These are phyloP conservation scores for Prionailurus bengalensis DNA, from an alignment of 2,113 vertebrate species.

Conservation along the genomic window DNA sequence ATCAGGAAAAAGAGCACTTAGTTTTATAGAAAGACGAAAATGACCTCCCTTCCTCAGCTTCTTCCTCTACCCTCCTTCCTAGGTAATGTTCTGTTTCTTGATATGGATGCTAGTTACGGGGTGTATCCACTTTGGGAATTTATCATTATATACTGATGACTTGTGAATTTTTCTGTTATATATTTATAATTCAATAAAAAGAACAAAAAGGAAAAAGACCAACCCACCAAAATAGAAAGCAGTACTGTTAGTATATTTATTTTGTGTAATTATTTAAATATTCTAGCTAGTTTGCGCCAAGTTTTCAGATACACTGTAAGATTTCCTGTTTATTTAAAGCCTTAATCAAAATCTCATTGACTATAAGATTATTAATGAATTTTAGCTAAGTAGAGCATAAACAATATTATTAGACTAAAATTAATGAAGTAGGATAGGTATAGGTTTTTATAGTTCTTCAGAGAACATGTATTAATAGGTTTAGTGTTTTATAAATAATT, in stretches of 20 bases:
- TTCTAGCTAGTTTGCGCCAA: background rate
- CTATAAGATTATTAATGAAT: background rate
- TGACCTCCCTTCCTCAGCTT: background rate
- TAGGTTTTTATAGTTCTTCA: conserved; percentile 50
- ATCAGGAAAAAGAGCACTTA: background rate
- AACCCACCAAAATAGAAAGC: conserved; percentile 1
- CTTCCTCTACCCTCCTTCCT: background rate
- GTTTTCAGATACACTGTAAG: background rate
- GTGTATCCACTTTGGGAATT: background rate
- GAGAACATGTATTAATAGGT: background rate
- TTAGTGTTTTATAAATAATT: conserved; percentile 2
- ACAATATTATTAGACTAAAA: background rate
- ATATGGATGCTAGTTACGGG: background rate
- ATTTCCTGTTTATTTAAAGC: background rate
- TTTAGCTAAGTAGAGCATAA: conserved; percentile 12
- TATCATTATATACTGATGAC: background rate
- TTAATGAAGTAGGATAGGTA: background rate
- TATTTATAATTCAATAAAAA: conserved; percentile 35
- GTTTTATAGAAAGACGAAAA: conserved; percentile 31
- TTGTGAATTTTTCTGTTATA: background rate
- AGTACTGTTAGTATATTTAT: background rate
- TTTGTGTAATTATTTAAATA: conserved; percentile 26
- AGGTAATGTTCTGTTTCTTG: conserved; percentile 16
- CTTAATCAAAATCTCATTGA: conserved; percentile 42
- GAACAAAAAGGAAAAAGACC: background rate